Base-by-base conservation (phyloP, 2,113 vertebrate genomes). In the Carassius carassius region DNA sequence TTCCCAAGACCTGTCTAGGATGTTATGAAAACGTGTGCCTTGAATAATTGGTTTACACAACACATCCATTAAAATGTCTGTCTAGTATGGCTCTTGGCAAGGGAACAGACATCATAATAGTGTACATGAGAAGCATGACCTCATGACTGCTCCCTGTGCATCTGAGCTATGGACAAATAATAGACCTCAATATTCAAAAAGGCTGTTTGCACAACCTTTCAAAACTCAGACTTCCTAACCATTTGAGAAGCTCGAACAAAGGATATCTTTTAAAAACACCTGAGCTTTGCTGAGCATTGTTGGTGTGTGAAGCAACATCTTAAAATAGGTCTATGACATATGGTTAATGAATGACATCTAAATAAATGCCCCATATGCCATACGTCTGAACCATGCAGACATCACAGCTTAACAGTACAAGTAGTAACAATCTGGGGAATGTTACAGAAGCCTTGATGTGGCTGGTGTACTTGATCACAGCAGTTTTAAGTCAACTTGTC, bases 11-110 rank as follows among this genome's bases (percentile, higher is more conserved):
- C 44, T 32, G 23, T 67, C 49, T 29, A 69, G 79, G 63, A 81
- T 81, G 79, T 29, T 35, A 69, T 69, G 83, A 72, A 79, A 79
- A 67, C 79, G 84, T 80, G n/a, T 79, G 65, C 56, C 90, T 89
- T 89, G 89, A 90, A 80, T 89, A 92, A 92, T 91, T 93, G 88
- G 92, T 93, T 92, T 93, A 94, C 92, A 92, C 92, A 92, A 92
- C 92, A 89, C 92, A 92, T 91, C 89, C 86, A 91, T 82, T 82
- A 58, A 92, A 91, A 92, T 91, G 90, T 91, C 91, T 87, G 89
- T 89, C 91, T 91, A 90, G 91, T 92, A 91, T 87, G 85, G 89
- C 51, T 85, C 83, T 91, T 93, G 91, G 91, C 90, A 89, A 86
- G 65, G 6, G 85, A 87, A 84, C 90, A 86, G 83, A 82, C 85